Base-by-base conservation (phyloP, 2,797 vertebrate genomes). In the Lepilemur septentrionalis region DNA sequence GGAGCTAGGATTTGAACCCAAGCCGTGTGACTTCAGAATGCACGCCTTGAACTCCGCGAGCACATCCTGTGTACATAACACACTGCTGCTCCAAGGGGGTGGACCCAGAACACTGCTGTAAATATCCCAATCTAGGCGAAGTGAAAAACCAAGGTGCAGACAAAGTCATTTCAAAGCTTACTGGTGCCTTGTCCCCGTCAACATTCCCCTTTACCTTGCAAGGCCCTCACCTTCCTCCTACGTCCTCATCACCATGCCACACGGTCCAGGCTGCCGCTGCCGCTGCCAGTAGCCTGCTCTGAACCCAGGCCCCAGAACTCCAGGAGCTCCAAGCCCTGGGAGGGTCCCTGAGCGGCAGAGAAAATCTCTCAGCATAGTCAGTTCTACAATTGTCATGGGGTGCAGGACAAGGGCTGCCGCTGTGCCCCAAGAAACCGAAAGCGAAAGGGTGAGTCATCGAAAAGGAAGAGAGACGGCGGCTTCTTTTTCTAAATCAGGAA, bases 381-480 rank as follows among this genome's bases (percentile, higher is more conserved):
- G 1, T 70, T 35, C 65, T 46, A n/a, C 13, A 0, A 80, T 0
- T 8, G 75, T 50, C 82, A 52, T 12, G 5, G 52, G 25, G 41
- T 17, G 25, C 18, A 1, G n/a, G 48, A 48, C 1, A 23, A 22
- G 4, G 7, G 46, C 52, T 75, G 57, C 59, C 59, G 4, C 15
- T 1, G 22, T 43, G 41, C 65, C 83, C 52, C 25, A 25, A 41
- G 65, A 85, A 95, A 95, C 46, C 0, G 67, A 97, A 97, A 97
- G 82, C 28, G 17, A 95, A 93, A 92, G 72, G 22, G n/a, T 0
- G 3, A 7, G 67, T n/a, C 50, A 59, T 5, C n/a, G 25, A 20
- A 57, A 65, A 22, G 9, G 25, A 52, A 86, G 69, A 28, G 23
- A 65, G 7, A 67, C 1, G 0, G 6, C 11, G 25, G 30, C 75